Evolutionary conservation across 2,888 invertebrate genomes (phyloP), one percentile per base, ranked within the genome.

Genomic region (Drosophila kuntzei): DNA sequence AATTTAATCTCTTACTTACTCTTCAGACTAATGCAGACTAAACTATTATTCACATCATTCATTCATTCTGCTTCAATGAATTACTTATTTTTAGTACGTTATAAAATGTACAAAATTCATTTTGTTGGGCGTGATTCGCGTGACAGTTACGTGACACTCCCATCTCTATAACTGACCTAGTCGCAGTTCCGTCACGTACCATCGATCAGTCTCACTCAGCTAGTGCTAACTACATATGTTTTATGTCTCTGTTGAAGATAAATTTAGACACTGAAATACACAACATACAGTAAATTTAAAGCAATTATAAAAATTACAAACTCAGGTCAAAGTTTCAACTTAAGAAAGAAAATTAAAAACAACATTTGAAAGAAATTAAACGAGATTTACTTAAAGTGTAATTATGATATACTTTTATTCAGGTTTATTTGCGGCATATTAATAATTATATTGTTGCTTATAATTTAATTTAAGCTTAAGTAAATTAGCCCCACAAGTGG

Each of bases 131-230:
- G 63, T 76, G 72, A 76, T 69, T 50, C 69, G 76, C 60, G 77
- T 72, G 68, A 72, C 72, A 41, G 46, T 22, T 76, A 69, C 68
- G 75, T 72, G 76, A 72, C 72, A 57, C 32, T 64, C 55, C 50
- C 63, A 67, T 50, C 44, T 50, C 57, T 51, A 68, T 20, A 57
- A 36, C 29, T 54, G 57, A 71, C 51, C 58, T 64, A 64, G 67
- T 69, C 47, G 43, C 49, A 81, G 61, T 71, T 67, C 46, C 60
- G 57, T 72, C 87, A 84, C 85, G 85, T 87, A 20, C 18, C 53
- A 34, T 2, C 55, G 41, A 64, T 55, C 59, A 64, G 44, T 49
- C 25, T 62, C 41, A 60, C 44, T 29, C 63, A 20, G 22, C 64
- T 58, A 65, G 41, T 65, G 41, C 20, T 39, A 58, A 49, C 27